Percentiles rank a stretch among this genome's conserved stretches.
Evolutionary conservation across 2,113 vertebrate species (phyloP).

Genomic region (Ptyas mucosa): DNA sequence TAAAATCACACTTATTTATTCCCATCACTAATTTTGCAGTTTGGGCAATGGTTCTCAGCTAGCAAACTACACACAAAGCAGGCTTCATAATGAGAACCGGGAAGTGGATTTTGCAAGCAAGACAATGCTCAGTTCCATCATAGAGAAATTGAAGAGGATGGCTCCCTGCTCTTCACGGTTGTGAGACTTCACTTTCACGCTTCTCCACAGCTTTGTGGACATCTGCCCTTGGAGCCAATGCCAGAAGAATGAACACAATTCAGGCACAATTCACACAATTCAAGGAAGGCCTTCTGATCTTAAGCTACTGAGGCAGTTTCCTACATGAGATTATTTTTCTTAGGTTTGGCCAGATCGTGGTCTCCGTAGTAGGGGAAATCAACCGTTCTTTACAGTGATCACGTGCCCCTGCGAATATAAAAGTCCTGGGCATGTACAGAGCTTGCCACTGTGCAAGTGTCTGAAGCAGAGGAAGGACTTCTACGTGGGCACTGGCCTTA

Average conservation of each 20-base stretch:
- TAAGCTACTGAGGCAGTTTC: not conserved
- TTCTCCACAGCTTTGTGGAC: not conserved
- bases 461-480: not conserved
- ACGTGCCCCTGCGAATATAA: not conserved
- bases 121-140: not conserved
- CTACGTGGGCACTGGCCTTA: not conserved
- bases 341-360: slow-evolving; percentile 3
- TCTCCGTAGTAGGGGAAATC: not conserved
- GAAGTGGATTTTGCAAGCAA: not conserved
- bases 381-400: slow-evolving; percentile 1
- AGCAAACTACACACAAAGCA: not conserved
- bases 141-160: rapidly evolving
- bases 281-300: not conserved
- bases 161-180: not conserved
- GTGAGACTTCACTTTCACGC: not conserved
- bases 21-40: slow-evolving; percentile 40
- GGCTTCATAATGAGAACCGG: not conserved
- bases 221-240: not conserved
- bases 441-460: not conserved
- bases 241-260: not conserved
- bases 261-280: not conserved
- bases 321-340: not conserved
- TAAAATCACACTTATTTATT: slow-evolving; percentile 22
- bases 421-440: not conserved
- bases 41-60: not conserved